Evolutionary conservation across 2,797 vertebrate genomes (phyloP), one percentile per base, ranked within the genome.

Genomic region (Danio kyathit): DNA sequence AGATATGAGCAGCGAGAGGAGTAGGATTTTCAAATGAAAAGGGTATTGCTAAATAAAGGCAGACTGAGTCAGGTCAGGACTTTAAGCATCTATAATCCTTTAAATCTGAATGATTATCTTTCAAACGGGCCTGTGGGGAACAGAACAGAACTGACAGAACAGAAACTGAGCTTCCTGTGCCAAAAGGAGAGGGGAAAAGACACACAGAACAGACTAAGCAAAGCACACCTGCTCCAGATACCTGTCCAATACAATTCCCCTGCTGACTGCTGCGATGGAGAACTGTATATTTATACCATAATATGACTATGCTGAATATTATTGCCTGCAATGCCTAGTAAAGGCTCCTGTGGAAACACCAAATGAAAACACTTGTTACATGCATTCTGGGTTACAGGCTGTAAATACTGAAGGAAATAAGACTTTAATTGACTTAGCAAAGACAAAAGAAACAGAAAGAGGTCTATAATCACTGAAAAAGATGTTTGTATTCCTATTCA

Each of bases 51-150:
- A 81, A 76, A 84, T 81, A 84, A 81, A 84, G 74, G 78, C 61
- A 76, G 74, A 65, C 67, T 41, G 64, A 74, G 81, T 81, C 69
- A 83, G 84, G 74, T 81, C 76, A 80, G 57, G 41, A 82, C 74
- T 70, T 43, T 76, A 63, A 75, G 75, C 82, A 79, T 83, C 75
- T 82, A 79, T 83, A 86, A 86, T 86, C 84, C 74, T 79, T 82
- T 86, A 83, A 81, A 83, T 83, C 82, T 76, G 66, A 76, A 78
- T 83, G 38, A 86, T 83, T 83, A 74, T 80, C 78, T 81, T 61
- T 85, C 70, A 81, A 80, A 80, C 49, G 57, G 70, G 84, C 8
- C 63, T 79, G 76, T 76, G 21, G 64, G 67, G 70, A 79, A 19
- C 61, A 57, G 74, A 78, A 78, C 67, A 84, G 51, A 80, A 69